Conservation (phyloP, 2,797 vertebrate genomes). For the Numenius phaeopus region DNA sequence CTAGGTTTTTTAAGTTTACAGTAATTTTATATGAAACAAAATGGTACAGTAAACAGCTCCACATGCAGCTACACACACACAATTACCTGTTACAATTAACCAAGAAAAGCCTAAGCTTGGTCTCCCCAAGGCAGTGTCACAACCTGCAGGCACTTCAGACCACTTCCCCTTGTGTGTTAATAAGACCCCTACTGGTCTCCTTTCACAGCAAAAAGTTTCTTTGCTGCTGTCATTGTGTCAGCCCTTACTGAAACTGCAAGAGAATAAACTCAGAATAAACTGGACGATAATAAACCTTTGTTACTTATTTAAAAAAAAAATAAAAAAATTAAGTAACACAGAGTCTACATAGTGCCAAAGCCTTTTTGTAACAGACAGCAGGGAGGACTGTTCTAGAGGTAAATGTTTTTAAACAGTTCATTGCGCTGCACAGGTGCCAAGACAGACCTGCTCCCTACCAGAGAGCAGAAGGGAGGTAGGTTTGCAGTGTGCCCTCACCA, state of each 20-base stretch:
- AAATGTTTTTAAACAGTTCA: background rate
- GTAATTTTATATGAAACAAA: background rate
- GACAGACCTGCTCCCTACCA: background rate
- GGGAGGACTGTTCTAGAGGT: background rate
- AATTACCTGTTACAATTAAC: background rate
- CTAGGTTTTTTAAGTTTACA: background rate
- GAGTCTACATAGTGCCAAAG: background rate
- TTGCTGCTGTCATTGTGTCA: background rate
- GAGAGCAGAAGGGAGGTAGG: background rate
- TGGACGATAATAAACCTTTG: background rate
- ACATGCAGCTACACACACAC: background rate
- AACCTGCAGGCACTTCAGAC: background rate
- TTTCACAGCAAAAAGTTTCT: slow-evolving; percentile 10
- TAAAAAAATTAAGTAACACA: background rate
- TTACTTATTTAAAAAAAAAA: background rate
- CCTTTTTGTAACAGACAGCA: background rate
- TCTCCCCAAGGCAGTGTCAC: background rate
- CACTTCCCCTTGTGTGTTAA: background rate
- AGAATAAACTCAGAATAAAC: background rate
- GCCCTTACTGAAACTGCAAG: background rate
- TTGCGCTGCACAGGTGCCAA: background rate
- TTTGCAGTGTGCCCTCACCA: rapidly evolving
- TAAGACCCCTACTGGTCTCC: background rate
- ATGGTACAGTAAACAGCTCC: background rate
- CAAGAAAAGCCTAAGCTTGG: background rate